phyloP scores from a whole-genome alignment of 2,113 vertebrate genomes.

The Copsychus sechellarum region DNA sequence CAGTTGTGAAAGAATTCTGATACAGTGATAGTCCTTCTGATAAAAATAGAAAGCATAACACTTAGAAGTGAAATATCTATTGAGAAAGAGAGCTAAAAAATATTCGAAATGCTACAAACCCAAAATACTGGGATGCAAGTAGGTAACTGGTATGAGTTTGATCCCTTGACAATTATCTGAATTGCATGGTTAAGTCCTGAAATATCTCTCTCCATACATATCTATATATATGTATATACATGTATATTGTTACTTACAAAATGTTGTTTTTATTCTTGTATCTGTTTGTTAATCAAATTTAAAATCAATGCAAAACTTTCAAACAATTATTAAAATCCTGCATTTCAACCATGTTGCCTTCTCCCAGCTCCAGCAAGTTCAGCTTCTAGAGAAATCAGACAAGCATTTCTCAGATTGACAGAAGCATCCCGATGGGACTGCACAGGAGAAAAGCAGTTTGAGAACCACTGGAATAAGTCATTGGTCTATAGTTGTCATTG shows the following conservation, averaged over 20 bases:
- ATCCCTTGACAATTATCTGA: not conserved
- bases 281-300: not conserved
- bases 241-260: not conserved
- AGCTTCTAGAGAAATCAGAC: not conserved
- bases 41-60: constrained; percentile 52
- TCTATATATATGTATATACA: too few species aligned
- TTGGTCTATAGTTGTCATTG: not conserved
- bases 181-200: not conserved
- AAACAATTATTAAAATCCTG: not conserved
- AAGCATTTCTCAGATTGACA: not conserved
- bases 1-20: constrained; percentile 48
- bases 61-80: constrained; percentile 34
- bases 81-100: constrained; percentile 16
- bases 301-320: not conserved
- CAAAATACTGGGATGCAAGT: not conserved
- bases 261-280: not conserved
- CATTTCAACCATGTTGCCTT: not conserved
- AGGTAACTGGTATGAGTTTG: not conserved
- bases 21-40: constrained; percentile 22
- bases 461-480: not conserved
- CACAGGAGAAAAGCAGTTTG: not conserved
- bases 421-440: not conserved
- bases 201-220: not conserved
- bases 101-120: not conserved
- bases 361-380: not conserved